Conservation (phyloP, 2,888 invertebrate genomes). For the Drosophila macrothrix region DNA sequence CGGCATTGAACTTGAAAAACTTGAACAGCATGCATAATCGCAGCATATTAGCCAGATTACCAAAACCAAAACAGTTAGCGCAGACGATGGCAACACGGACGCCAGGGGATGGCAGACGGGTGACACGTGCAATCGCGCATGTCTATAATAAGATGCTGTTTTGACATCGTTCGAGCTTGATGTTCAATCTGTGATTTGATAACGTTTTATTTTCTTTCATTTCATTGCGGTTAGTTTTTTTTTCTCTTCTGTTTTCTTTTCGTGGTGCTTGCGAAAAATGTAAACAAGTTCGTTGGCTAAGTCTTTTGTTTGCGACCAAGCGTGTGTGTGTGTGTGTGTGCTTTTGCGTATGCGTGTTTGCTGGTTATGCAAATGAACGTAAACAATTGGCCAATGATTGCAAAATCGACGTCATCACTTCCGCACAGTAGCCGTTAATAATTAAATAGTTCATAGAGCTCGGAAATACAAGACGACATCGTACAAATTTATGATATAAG, state of each 20-base stretch:
- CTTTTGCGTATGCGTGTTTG: conserved; percentile 1
- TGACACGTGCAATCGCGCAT: conserved; percentile 23
- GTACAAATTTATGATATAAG: background rate
- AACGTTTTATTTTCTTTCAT: conserved; percentile 46
- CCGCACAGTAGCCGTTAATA: conserved; percentile 46
- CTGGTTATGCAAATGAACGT: conserved; percentile 42
- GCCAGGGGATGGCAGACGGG: background rate
- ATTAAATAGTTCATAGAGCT: conserved; percentile 16
- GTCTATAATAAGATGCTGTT: conserved; percentile 66
- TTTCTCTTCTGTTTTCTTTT: conserved; percentile 16
- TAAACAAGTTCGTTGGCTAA: conserved; percentile 79
- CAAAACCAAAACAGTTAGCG: conserved; percentile 6
- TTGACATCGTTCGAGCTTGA: conserved; percentile 64
- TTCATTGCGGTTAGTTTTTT: background rate
- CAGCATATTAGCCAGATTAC: conserved; percentile 1
- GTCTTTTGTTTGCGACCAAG: conserved; percentile 71
- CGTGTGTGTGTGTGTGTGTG: conserved; percentile 10
- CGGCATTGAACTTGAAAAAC: conserved; percentile 81
- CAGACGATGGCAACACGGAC: background rate
- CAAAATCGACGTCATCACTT: conserved; percentile 58
- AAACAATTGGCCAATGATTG: conserved; percentile 65
- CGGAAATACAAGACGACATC: background rate
- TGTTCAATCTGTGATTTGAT: conserved; percentile 66
- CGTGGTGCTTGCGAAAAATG: conserved; percentile 70
- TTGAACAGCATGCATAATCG: conserved; percentile 37